Evolutionary conservation across 2,113 vertebrate species (phyloP), one percentile per base, ranked within the genome.

Genomic region (Arizona elegans): DNA sequence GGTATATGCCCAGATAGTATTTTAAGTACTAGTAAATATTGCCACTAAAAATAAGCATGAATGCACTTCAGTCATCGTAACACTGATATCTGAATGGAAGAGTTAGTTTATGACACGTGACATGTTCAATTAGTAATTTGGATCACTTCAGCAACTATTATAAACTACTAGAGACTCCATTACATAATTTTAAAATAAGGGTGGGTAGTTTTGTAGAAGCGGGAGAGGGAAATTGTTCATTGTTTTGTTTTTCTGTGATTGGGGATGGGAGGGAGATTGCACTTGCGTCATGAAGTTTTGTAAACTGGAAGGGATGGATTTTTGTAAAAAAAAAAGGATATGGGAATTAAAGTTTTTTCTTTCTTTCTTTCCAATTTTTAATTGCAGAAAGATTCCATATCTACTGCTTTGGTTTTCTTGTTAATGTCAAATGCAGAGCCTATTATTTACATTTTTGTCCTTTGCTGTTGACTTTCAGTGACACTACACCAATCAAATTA

Each of bases 91-190:
- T 1, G 3, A 52, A 94, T 88, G 87, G 92, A 59, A 96, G 95
- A 88, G 94, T 93, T 43, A 0, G 33, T 94, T 94, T 94, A 93
- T 94, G 94, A 93, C 88, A 95, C 91, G 90, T 96, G 92, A 94
- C 93, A 90, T 0, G 50, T 93, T 96, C 90, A 96, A 93, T 95
- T 95, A 93, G 55, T 92, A 94, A 94, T 94, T 95, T 29, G n/a
- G 88, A 93, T 96, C 92, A 92, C 92, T 96, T 96, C 94, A 96
- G 92, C 87, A 96, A 93, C 95, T 93, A 50, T 94, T 97, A 94
- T 93, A 96, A 94, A 93, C 59, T 62, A 85, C 70, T 92, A 95
- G 47, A 0, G 1, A 88, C 95, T 96, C 93, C 92, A 96, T 95
- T 95, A 95, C 93, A 93, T 96, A 97, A 96, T 43, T 55, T 38